Percentiles rank a stretch among this genome's conserved stretches.
Conservation (phyloP, 2,797 vertebrate genomes). For the Sebastes steindachneri region DNA sequence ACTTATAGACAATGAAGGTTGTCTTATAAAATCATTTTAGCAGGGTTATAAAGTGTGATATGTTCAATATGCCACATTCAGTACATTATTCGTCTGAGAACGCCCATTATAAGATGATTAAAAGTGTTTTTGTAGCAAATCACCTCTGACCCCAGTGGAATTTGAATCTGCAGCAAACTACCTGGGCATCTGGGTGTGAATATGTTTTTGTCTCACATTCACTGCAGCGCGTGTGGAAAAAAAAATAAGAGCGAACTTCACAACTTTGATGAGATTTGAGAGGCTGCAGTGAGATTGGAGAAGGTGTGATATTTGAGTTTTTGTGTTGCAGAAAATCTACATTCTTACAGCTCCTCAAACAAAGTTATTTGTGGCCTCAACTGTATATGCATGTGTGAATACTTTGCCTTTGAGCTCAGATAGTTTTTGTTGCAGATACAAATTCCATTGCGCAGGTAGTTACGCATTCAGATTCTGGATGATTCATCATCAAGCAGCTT, state of each 20-base stretch:
- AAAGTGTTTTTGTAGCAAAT: conserved; percentile 8
- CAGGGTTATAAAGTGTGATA: background rate
- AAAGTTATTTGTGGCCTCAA: background rate
- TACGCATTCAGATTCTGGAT: background rate
- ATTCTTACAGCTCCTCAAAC: background rate
- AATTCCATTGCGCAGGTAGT: background rate
- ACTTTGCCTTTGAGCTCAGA: background rate
- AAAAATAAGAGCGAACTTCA: conserved; percentile 8
- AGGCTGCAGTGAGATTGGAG: conserved; percentile 1
- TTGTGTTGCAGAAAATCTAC: background rate
- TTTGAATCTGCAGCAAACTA: background rate
- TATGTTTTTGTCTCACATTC: conserved; percentile 14
- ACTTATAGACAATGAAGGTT: background rate
- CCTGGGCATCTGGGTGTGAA: conserved; percentile 11
- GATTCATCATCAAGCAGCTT: background rate
- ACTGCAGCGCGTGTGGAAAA: background rate
- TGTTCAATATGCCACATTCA: background rate
- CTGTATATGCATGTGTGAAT: background rate
- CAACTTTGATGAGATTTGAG: conserved; percentile 20
- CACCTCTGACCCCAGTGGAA: background rate
- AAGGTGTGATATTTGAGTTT: conserved; percentile 1
- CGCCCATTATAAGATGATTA: conserved; percentile 4
- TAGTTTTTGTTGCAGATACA: background rate
- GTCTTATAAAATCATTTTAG: background rate
- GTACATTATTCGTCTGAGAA: background rate